Base-by-base conservation (phyloP, 2,113 vertebrate genomes). In the Gymnocephalus cernua region DNA sequence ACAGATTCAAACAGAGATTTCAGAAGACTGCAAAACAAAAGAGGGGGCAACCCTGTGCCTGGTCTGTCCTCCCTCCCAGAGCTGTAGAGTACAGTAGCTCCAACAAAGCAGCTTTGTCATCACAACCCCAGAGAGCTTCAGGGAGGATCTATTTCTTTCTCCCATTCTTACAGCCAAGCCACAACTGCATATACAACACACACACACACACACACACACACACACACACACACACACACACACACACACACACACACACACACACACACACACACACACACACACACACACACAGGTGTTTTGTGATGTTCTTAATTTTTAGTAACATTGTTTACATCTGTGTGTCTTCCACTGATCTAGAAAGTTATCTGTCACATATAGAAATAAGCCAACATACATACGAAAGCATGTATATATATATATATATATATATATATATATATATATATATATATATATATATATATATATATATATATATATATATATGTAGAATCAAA, bases 91-190 rank as follows among this genome's bases (percentile, higher is more conserved):
- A 87, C 61, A 82, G 83, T 51, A 63, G 71, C 84, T 79, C 66
- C 66, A 85, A 88, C 76, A 90, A 91, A 89, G 79, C 70, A 83
- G 84, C 80, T 86, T 87, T 89, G 79, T 91, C 88, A 86, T 79
- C 75, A 83, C 62, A 75, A 75, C 70, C 72, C 77, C 35, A 23
- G 63, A 79, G 54, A 88, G 79, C 76, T 80, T 83, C 32, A 58
- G 25, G 74, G 50, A 75, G 69, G 66, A 86, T 88, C 73, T 74
- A 38, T 23, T 68, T 71, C 80, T 41, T 41, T 41, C 45, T 73
- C 47, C 27, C 4, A 12, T 75, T 38, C 53, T 81, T 19, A 41
- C 44, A 79, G 51, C 41, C 13, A 13, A 59, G 38, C 21, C 45
- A 53, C 48, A 64, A 64, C 51, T 41, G 23, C 66, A 77, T 25